Base-by-base conservation (phyloP, 2,888 invertebrate species). In the Plebejus anna region DNA sequence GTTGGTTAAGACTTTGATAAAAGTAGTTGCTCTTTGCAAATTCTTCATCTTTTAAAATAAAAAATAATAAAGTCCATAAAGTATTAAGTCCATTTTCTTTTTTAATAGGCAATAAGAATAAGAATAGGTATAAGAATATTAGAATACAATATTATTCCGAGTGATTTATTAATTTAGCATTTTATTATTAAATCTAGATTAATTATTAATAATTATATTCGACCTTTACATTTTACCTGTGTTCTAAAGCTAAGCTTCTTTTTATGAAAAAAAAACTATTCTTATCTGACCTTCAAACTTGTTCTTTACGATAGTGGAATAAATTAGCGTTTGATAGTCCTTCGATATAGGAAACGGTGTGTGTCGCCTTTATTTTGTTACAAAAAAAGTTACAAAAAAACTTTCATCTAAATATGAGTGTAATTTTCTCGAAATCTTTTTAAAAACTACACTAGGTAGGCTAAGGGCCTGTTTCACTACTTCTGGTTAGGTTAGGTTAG, bases 311-410 rank as follows among this genome's bases (percentile, higher is more conserved):
- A 66, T 36, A 66, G 32, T 32, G 4, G 9, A 66, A 22, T 22
- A 66, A 66, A 66, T 66, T 66, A 66, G 32, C 66, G 66, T 32
- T 66, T 36, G 66, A 66, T 66, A 66, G 32, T 66, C 66, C 66
- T 66, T 66, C 66, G 32, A 32, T 66, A 66, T 66, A 66, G 66
- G 66, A 13, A 32, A 32, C 66, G 4, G 32, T 36, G 66, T 66
- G 66, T 66, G 66, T 13, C 32, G 32, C 66, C 13, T 32, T 66
- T 13, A 2, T 13, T 32, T 32, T 61, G 13, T 13, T 36, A 16
- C 32, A 66, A 66, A 5, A 32, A 11, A 7, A 13, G 3, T 66
- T 4, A 66, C 11, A 61, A 61, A 66, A 66, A 66, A 66, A 61
- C 13, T 28, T 1, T 3, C 32, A 61, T 22, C 32, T 66, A 66